phyloP scores from a whole-genome alignment of 2,113 vertebrate genomes.

The Phylloscopus trochilus region DNA sequence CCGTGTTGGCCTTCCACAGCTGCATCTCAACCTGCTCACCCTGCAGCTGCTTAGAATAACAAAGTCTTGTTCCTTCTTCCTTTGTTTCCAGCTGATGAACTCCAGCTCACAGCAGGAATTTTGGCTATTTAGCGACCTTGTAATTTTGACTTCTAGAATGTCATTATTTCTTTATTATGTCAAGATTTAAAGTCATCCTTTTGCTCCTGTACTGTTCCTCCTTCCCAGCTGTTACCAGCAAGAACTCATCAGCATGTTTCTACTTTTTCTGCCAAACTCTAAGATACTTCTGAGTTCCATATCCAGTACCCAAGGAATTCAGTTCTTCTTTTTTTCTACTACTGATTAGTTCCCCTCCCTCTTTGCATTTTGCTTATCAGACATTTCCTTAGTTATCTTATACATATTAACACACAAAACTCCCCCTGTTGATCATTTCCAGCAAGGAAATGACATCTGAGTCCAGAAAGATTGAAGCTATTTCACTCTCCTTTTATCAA shows the following conservation, averaged over 20 bases:
- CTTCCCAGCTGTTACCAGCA: neutral
- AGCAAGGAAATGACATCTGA: neutral
- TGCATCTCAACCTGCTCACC: neutral
- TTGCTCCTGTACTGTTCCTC: neutral
- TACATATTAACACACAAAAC: neutral
- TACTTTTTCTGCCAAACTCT: neutral
- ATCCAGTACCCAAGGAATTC: neutral
- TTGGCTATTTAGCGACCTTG: neutral
- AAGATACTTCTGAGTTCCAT: neutral
- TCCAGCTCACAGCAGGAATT: neutral
- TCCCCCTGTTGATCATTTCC: neutral
- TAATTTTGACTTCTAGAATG: neutral
- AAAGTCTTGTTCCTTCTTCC: neutral
- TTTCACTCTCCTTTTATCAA: neutral
- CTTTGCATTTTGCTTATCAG: neutral
- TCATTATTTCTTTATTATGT: neutral
- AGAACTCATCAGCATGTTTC: neutral
- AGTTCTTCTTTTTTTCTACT: neutral
- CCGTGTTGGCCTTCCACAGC: accelerated
- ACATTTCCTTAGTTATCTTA: neutral
- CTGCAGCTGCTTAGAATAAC: neutral
- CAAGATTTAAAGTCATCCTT: neutral
- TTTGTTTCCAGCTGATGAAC: neutral
- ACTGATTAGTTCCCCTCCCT: neutral
- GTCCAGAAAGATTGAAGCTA: neutral